Evolutionary conservation across 2,888 invertebrate species (phyloP).

Genomic region (Zygogramma bicolorata): DNA sequence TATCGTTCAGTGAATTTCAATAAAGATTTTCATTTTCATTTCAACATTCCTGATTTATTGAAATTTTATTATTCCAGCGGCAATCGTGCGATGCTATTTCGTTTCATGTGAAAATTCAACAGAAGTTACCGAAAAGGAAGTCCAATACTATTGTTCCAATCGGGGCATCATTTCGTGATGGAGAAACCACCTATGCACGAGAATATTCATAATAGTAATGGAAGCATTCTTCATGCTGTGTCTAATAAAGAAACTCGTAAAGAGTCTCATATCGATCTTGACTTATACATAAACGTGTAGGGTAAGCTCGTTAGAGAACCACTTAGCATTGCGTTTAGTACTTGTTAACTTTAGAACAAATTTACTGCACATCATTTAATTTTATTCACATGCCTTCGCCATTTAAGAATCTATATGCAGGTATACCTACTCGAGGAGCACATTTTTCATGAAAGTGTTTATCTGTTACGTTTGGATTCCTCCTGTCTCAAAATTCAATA

Average conservation of each 20-base stretch:
- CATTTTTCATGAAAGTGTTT: slow-evolving; percentile 2
- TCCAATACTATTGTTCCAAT: not conserved
- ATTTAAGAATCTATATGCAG: not conserved
- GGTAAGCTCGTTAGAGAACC: slow-evolving; percentile 48
- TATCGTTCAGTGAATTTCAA: too few species aligned
- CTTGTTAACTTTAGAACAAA: slow-evolving; percentile 53
- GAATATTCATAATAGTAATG: slow-evolving; percentile 8
- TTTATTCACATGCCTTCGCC: slow-evolving; percentile 41
- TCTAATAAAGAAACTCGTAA: slow-evolving; percentile 30
- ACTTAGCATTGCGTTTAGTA: slow-evolving; percentile 52
- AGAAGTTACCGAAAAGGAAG: too few species aligned
- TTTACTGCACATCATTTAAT: slow-evolving; percentile 53
- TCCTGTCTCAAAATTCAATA: too few species aligned
- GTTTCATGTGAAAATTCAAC: too few species aligned
- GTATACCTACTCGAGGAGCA: not conserved
- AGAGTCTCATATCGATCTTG: slow-evolving; percentile 29
- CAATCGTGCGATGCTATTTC: too few species aligned
- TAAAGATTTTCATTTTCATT: too few species aligned
- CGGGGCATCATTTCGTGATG: not conserved
- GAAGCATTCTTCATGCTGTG: slow-evolving; percentile 31
- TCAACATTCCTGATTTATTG: too few species aligned
- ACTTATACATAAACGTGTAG: slow-evolving; percentile 38
- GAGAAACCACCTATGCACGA: slow-evolving; percentile 4
- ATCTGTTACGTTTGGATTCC: not conserved
- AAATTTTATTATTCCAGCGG: too few species aligned